These are phyloP conservation scores for Agonopterix subpropinquella DNA, from an alignment of 2,888 invertebrate species.

Conservation along the genomic window DNA sequence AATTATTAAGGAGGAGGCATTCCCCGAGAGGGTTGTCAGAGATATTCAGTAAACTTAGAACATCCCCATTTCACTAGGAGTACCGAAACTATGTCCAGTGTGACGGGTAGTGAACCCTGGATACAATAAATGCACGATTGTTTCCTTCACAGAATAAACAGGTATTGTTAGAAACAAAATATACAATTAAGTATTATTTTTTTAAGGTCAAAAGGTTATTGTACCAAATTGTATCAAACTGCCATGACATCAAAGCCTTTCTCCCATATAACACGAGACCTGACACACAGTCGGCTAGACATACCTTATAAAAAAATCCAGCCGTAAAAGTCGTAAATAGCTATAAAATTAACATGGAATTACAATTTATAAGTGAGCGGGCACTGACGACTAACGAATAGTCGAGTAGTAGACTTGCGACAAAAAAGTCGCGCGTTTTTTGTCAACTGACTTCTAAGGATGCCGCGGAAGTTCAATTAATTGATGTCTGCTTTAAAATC, in stretches of 20 bases:
- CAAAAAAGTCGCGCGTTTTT: constrained; percentile 9
- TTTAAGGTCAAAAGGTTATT: constrained; percentile 2
- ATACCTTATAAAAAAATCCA: constrained; percentile 22
- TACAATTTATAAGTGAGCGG: constrained; percentile 39
- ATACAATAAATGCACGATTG: too few species aligned
- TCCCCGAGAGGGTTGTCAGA: too few species aligned
- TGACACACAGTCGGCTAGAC: constrained; percentile 1
- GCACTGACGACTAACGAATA: constrained; percentile 20
- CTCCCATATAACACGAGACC: constrained; percentile 1
- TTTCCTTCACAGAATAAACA: too few species aligned
- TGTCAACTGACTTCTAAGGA: background rate
- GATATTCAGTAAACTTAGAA: too few species aligned
- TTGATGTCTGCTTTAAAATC: background rate
- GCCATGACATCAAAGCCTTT: background rate
- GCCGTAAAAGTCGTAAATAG: constrained; percentile 36
- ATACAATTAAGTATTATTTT: too few species aligned
- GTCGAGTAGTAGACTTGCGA: constrained; percentile 4
- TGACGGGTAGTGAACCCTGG: too few species aligned
- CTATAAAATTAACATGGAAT: constrained; percentile 57
- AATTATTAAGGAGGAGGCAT: too few species aligned
- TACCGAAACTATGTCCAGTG: too few species aligned
- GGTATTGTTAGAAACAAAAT: too few species aligned
- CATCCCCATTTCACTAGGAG: too few species aligned
- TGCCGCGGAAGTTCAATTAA: constrained; percentile 1
- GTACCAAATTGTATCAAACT: constrained; percentile 1